A percentile compares a stretch with the other conserved stretches of the same genome.
Conservation (phyloP, 2,888 invertebrate species). For the Mythimna albipuncta region DNA sequence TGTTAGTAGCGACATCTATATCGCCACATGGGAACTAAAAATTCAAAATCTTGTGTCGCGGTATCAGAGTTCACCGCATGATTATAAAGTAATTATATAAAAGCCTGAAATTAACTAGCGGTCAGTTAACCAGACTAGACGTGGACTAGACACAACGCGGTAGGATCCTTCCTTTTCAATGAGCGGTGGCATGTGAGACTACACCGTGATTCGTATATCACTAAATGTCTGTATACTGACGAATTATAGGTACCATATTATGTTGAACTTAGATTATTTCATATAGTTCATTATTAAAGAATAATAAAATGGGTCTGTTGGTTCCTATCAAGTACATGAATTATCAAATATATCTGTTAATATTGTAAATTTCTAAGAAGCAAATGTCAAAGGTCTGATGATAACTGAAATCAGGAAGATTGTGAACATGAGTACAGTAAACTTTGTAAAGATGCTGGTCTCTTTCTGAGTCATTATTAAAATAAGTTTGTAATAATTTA, state of each 20-base stretch:
- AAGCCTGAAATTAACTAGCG: too few species aligned
- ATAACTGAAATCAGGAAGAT: constrained; percentile 47
- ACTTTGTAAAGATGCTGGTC: neutral
- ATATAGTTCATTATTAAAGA: constrained; percentile 5
- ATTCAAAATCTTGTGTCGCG: too few species aligned
- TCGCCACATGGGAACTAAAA: too few species aligned
- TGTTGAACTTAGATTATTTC: constrained; percentile 5
- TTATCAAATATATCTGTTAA: constrained; percentile 10
- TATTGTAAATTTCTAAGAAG: constrained; percentile 18
- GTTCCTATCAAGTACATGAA: neutral
- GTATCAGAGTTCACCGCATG: too few species aligned
- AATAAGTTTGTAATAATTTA: constrained; percentile 3
- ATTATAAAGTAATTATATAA: too few species aligned
- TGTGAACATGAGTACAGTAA: constrained; percentile 4
- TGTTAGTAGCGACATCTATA: too few species aligned
- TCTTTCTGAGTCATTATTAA: constrained; percentile 17
- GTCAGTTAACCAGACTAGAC: too few species aligned
- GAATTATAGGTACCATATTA: neutral
- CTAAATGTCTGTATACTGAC: too few species aligned
- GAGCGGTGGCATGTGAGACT: too few species aligned
- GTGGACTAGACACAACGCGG: too few species aligned
- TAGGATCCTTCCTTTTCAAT: too few species aligned
- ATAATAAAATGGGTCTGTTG: constrained; percentile 23
- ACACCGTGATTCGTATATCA: too few species aligned
- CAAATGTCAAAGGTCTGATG: constrained; percentile 50